Evolutionary conservation across 1,140 invertebrate species (phyloP), one percentile per base, ranked within the genome.

Genomic region (Pomacea maculata): DNA sequence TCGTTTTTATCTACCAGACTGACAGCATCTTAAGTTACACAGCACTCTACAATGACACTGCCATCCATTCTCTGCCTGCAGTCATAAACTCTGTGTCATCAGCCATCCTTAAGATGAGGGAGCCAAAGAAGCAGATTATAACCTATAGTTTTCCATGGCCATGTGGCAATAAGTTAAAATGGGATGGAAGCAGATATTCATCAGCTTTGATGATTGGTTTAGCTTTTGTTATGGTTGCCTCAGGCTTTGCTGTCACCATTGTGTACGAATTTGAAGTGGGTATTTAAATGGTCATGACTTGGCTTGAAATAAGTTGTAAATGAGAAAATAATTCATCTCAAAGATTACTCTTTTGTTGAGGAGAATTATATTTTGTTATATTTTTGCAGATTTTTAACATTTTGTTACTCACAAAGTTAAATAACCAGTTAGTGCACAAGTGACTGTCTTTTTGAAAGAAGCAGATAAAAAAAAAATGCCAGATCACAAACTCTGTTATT

Each of bases 241-340:
- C 95, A 74, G 95, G 94, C 63, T 92, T 96, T 83, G 94, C 94
- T 17, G 94, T 95, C n/a, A 95, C 96, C 80, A 94, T 96, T 91
- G 95, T 96, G 1, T 94, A 95, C 86, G 96, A 97, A 91, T 92
- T 95, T 89, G 95, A 96, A 93, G 96, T 96, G 92, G 65, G 68
- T 80, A 34, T 45, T 76, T 79, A 12, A 45, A 45, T 45, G 34
- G n/a, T 45, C 1, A 2, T 45, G 34, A 5, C 34, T 45, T 1
- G 34, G 34, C 34, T 45, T 45, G 34, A 45, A 45, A 45, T 45
- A 45, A 45, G 34, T 45, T 45, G 34, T 45, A 45, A 1, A 45
- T 45, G 34, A 45, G 34, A 45, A n/a, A n/a, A n/a, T 1, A 45
- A 45, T 45, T 45, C 1, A 45, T 2, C 1, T 1, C 34, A 45